phyloP scores from a whole-genome alignment of 1,140 invertebrate species.

The Heliothis subflexa region DNA sequence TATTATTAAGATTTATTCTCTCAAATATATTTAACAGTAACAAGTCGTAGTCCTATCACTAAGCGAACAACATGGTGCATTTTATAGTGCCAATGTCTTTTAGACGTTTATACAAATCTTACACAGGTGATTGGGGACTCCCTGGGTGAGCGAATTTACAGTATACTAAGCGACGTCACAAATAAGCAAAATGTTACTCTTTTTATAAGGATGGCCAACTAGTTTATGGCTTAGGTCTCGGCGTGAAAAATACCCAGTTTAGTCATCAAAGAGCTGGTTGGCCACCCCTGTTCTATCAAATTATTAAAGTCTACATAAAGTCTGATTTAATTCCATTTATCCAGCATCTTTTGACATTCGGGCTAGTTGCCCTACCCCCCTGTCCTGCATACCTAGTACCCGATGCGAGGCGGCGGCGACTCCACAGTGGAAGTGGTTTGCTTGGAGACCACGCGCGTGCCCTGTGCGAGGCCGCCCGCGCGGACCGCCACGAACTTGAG shows the following conservation, averaged over 20 bases:
- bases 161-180: not conserved
- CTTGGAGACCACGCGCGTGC: constrained; percentile 88
- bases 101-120: not conserved
- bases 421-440: constrained; percentile 82
- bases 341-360: not conserved
- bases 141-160: not conserved
- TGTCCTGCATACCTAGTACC: constrained; percentile 57
- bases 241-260: too few species aligned
- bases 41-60: not conserved
- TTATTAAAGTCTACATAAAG: too few species aligned
- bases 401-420: constrained; percentile 62
- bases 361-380: not conserved
- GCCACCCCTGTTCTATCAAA: too few species aligned
- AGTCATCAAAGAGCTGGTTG: too few species aligned
- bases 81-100: constrained; percentile 11
- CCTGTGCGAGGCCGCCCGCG: constrained; percentile 91
- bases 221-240: too few species aligned
- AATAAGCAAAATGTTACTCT: not conserved
- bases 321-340: too few species aligned
- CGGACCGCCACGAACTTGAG: constrained; percentile 90
- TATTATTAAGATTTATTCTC: not conserved
- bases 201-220: not conserved
- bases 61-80: not conserved
- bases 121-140: not conserved
- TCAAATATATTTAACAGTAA: constrained; percentile 3